Evolutionary conservation across 1,140 invertebrate genomes (phyloP), one percentile per base, ranked within the genome.

Genomic region (Eciton burchellii): DNA sequence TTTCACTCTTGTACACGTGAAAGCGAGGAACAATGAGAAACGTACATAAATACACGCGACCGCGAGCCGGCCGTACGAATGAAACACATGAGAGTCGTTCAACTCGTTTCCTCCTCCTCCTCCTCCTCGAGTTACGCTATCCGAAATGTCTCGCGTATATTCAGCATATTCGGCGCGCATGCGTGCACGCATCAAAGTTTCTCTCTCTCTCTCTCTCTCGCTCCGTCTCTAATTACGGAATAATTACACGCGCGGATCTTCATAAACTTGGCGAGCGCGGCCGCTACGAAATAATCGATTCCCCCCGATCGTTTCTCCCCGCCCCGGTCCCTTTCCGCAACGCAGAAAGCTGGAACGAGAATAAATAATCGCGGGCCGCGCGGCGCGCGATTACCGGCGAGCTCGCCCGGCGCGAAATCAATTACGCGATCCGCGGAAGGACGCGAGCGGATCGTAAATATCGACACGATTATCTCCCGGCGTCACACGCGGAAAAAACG

Each of bases 391-490:
- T 68, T 68, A 68, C 35, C 43, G 24, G n/a, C 9, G 24, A 49
- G 43, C 12, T 62, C 3, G n/a, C 26, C 14, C 8, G 0, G 41
- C 16, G 26, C 29, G 35, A 79, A 79, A 57, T 79, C 65, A 79
- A 79, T 79, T 70, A 79, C 9, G 8, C 65, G 45, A 45, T 65
- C 35, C n/a, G 16, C 29, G 60, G 29, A 45, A 45, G 56, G 74
- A 35, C 41, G 63, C 49, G 49, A 79, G n/a, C 21, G 35, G 62
- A 70, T 79, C 49, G 41, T 68, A 79, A 79, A 79, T 79, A 79
- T 12, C 11, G 19, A 54, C 68, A 70, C 47, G 6, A 70, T 79
- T 79, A 79, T 70, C 63, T 68, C 19, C 35, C 2, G 35, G 24
- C 74, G 35, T 70, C 35, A 56, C 56, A 54, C 12, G 3, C 52